These are phyloP conservation scores for Tipula vernalis DNA, from an alignment of 2,888 invertebrate genomes.

Conservation along the genomic window DNA sequence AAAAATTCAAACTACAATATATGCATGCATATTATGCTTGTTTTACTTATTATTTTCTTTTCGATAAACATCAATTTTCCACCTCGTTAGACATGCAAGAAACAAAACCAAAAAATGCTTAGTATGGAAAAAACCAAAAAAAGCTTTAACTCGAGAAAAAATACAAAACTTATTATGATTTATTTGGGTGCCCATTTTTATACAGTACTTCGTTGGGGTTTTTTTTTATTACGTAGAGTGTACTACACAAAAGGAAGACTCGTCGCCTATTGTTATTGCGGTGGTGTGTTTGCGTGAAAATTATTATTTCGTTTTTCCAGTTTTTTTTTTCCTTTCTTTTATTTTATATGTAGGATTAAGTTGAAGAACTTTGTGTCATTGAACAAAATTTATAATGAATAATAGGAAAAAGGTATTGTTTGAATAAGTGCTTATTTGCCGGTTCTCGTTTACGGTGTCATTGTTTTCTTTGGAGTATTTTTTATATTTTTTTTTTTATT, in stretches of 20 bases:
- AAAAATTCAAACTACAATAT: neutral
- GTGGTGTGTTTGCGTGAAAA: neutral
- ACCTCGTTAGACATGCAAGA: neutral
- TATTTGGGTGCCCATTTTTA: neutral
- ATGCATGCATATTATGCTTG: neutral
- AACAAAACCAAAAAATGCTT: neutral
- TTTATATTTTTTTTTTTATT: neutral
- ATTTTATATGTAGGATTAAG: neutral
- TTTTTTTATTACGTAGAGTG: neutral
- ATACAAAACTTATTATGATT: neutral
- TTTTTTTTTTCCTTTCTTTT: neutral
- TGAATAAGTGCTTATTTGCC: neutral
- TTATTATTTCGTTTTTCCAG: neutral
- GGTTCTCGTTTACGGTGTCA: neutral
- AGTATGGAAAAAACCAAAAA: neutral
- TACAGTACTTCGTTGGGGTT: neutral
- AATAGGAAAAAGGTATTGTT: neutral
- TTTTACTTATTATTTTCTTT: neutral
- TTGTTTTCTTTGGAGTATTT: neutral
- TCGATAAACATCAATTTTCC: conserved; percentile 4
- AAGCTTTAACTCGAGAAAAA: neutral
- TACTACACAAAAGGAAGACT: neutral
- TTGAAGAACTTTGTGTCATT: neutral
- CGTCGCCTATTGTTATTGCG: neutral
- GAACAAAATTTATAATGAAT: neutral